Base-by-base conservation (phyloP, 2,888 invertebrate genomes). In the Phengaris alcon region DNA sequence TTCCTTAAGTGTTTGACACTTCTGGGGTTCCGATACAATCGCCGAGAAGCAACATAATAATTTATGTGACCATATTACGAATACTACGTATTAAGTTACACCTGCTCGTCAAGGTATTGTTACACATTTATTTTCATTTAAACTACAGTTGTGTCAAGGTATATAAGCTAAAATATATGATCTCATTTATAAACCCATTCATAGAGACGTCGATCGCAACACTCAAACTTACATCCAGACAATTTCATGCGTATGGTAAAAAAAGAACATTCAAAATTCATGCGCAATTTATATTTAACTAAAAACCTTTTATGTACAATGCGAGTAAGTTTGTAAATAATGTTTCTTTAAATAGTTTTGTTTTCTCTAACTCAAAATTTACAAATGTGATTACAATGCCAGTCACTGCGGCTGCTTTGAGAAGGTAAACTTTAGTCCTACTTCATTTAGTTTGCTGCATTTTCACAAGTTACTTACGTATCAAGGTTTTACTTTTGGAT, bases 201-300 rank as follows among this genome's bases (percentile, higher is more conserved):
- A 59, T 22, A 59, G 22, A 9, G 7, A 52, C 52, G 12, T 12
- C 35, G 6, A 13, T 64, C 35, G 48, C 48, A 6, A 64, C 35
- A 10, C 64, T 12, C 64, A 44, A 44, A 64, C 35, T 6, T 64
- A 12, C 64, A 64, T 12, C 10, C 64, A 1, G 12, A 13, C 35
- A 68, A 44, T 44, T 44, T 72, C 22, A 70, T 69, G 48, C 48
- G 48, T 35, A 35, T 52, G 72, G 51, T 52, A 72, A 72, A 72
- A 70, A 72, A 72, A 70, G 70, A 15, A 72, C 72, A 72, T 72
- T 72, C 54, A 72, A 72, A 72, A 72, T 72, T 52, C 72, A 72
- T 72, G 22, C 72, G 51, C 22, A 72, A 72, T 72, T 72, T 72
- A 72, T 72, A 72, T 51, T 72, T 22, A 72, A 22, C 51, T 51